Conservation (phyloP, 1,140 invertebrate genomes). For the Hylaeus volcanicus region DNA sequence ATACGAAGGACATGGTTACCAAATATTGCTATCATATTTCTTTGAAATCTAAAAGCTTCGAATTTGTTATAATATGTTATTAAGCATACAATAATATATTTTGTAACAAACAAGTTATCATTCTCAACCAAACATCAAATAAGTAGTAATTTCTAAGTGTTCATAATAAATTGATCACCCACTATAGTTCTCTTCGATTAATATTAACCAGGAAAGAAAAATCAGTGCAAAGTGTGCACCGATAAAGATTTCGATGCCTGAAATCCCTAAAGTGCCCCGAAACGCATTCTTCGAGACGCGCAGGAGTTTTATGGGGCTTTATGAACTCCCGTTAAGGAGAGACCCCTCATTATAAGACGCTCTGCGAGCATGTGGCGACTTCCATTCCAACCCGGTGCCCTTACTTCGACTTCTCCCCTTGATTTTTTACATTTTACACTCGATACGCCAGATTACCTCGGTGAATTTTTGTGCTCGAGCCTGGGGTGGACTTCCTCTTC, state of each 20-base stretch:
- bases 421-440: constrained; percentile 24
- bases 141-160: too few relatives aligned
- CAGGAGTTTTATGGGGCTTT: constrained; percentile 39
- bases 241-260: not conserved
- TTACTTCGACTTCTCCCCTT: not conserved
- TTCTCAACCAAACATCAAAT: too few relatives aligned
- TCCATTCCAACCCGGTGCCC: constrained; percentile 6
- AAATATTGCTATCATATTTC: too few relatives aligned
- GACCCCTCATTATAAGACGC: constrained; percentile 38
- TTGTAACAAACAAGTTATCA: too few relatives aligned
- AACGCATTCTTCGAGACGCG: constrained; percentile 25
- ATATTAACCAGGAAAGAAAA: not conserved
- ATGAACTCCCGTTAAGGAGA: constrained; percentile 46
- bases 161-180: too few relatives aligned
- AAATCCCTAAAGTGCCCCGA: not conserved
- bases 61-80: too few relatives aligned
- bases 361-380: constrained; percentile 51
- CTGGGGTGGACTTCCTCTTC: constrained; percentile 32
- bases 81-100: too few relatives aligned
- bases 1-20: too few relatives aligned
- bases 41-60: too few relatives aligned
- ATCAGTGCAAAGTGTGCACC: not conserved
- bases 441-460: constrained; percentile 56
- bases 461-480: constrained; percentile 33
- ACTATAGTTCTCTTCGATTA: too few relatives aligned